These are phyloP conservation scores for Strix occidentalis DNA, from an alignment of 2,797 vertebrate genomes.

Conservation along the genomic window DNA sequence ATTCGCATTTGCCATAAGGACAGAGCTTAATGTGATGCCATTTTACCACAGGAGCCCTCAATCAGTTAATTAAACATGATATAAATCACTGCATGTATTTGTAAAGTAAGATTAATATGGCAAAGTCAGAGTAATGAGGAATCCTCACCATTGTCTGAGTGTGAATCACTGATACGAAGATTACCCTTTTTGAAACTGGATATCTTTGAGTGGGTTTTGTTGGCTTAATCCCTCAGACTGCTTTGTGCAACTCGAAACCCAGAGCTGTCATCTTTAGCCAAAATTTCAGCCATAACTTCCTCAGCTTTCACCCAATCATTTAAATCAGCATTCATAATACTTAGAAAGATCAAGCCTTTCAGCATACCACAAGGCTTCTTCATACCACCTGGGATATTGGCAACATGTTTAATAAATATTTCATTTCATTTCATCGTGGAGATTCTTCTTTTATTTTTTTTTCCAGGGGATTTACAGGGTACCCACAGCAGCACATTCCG, in stretches of 20 bases:
- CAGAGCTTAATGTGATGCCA: slow-evolving; percentile 78
- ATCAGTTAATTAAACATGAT: slow-evolving; percentile 88
- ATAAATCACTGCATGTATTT: slow-evolving; percentile 81
- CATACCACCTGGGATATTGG: slow-evolving; percentile 76
- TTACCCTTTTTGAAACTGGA: slow-evolving; percentile 82
- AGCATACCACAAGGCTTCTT: slow-evolving; percentile 78
- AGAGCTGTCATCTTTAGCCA: slow-evolving; percentile 85
- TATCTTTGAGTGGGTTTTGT: slow-evolving; percentile 81
- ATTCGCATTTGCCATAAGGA: slow-evolving; percentile 83
- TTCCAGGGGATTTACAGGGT: slow-evolving; percentile 35
- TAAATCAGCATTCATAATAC: slow-evolving; percentile 77
- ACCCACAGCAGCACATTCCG: slow-evolving; percentile 59
- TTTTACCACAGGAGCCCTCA: slow-evolving; percentile 81
- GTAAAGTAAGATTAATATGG: slow-evolving; percentile 82
- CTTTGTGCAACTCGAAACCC: slow-evolving; percentile 80
- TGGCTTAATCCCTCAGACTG: slow-evolving; percentile 82
- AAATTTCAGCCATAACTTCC: slow-evolving; percentile 83
- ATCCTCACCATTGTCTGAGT: slow-evolving; percentile 72
- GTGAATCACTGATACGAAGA: slow-evolving; percentile 74
- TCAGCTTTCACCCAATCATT: slow-evolving; percentile 79
- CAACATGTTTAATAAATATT: slow-evolving; percentile 78
- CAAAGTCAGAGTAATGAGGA: slow-evolving; percentile 75
- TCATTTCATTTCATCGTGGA: slow-evolving; percentile 72
- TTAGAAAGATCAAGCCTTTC: slow-evolving; percentile 82
- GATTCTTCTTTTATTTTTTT: slow-evolving; percentile 11